A percentile compares a stretch with the other conserved stretches of the same genome.
Conservation (phyloP, 2,888 invertebrate species). For the Lagria hirta region DNA sequence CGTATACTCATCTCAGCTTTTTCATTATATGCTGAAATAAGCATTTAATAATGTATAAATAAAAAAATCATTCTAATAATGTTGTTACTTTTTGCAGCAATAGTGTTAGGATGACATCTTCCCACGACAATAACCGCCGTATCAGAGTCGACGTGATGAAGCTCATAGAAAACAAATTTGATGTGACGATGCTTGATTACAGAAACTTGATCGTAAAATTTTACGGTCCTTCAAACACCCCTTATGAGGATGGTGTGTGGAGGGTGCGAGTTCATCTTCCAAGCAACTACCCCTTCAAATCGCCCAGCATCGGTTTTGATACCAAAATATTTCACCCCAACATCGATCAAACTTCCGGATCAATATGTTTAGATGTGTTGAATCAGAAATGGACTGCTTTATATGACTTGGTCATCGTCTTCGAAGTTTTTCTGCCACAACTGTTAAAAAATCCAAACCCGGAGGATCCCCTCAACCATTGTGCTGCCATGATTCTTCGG, state of each 20-base stretch:
- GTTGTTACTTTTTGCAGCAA: too few species aligned
- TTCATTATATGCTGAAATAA: too few species aligned
- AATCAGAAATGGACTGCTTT: conserved; percentile 23
- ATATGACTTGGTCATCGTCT: conserved; percentile 16
- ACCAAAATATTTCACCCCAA: conserved; percentile 21
- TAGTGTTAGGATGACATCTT: background rate
- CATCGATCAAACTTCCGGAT: conserved; percentile 16
- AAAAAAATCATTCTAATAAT: too few species aligned
- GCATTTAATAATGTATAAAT: too few species aligned
- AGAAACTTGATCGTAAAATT: conserved; percentile 18
- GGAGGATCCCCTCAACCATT: conserved; percentile 17
- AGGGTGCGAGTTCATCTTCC: conserved; percentile 13
- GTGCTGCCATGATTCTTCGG: conserved; percentile 10
- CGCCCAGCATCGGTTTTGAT: conserved; percentile 17
- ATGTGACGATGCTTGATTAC: conserved; percentile 13
- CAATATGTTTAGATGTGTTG: conserved; percentile 21
- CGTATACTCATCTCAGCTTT: too few species aligned
- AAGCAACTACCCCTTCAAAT: conserved; percentile 18
- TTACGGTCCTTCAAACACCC: conserved; percentile 15
- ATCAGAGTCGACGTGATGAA: conserved; percentile 16
- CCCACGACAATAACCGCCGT: conserved; percentile 6
- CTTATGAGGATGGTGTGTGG: conserved; percentile 19
- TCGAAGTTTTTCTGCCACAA: conserved; percentile 21
- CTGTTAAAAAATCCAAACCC: conserved; percentile 18
- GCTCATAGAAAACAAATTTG: conserved; percentile 12